Evolutionary conservation across 2,113 vertebrate genomes (phyloP), one percentile per base, ranked within the genome.

Genomic region (Malurus cyaneus): DNA sequence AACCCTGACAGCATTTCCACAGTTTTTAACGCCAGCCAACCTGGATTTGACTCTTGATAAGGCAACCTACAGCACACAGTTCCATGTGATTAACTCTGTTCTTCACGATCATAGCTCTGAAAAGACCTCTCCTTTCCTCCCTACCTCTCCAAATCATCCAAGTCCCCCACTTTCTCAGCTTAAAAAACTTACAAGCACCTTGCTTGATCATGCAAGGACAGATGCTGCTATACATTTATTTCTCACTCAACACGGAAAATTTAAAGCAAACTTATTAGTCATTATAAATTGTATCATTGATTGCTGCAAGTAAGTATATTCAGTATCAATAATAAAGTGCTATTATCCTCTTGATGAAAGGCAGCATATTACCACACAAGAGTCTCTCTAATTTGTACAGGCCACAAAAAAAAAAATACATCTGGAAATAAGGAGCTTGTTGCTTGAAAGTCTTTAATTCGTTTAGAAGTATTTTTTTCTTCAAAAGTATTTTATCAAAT

Each of bases 291-390:
- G 25, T n/a, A 31, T 44, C 67, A 90, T 49, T 82, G 64, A 54
- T 41, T 73, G 18, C 46, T 67, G 31, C 18, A 83, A 80, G 44
- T 60, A 86, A 52, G 80, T 7, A 8, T 4, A 18, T 56, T 59
- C 50, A 77, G 14, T 61, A 77, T 62, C 31, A 83, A 78, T 53
- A 90, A 73, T 53, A 44, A 74, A 54, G 39, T 24, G 7, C 31
- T 90, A 56, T 86, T 66, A 85, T 34, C 67, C 76, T 39, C n/a
- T 42, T 59, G 64, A 95, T 77, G 71, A 86, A 95, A 88, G 79
- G 39, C 76, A 52, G 60, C 39, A 31, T 78, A 34, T 80, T 70
- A 18, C 59, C 41, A 91, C 1, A 2, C 3, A 2, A 73, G 66
- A 46, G 64, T 39, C 46, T 44, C 69, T 93, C 28, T 79, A 73